Percentiles rank a stretch among this genome's conserved stretches.
phyloP scores from a whole-genome alignment of 2,113 vertebrate genomes.

The Herpetotheres cachinnans region DNA sequence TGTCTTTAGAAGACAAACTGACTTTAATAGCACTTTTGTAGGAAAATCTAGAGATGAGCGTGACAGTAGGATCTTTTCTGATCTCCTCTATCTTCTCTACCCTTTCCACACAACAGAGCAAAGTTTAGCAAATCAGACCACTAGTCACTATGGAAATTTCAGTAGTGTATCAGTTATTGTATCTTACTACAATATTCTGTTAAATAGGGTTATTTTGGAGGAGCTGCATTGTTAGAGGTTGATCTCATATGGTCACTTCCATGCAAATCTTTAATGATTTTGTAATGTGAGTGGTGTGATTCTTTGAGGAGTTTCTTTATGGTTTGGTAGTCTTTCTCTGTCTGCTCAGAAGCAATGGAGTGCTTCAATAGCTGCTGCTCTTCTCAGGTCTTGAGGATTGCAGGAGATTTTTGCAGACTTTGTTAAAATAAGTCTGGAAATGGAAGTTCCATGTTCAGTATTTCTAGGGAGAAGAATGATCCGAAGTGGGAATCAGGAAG shows the following conservation, averaged over 20 bases:
- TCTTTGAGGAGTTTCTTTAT: not conserved
- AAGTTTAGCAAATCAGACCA: not conserved
- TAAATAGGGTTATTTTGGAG: not conserved
- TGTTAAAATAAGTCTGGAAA: not conserved
- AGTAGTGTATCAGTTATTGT: accelerated
- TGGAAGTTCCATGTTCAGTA: not conserved
- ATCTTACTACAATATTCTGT: not conserved
- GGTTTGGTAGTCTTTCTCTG: not conserved
- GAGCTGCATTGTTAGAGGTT: not conserved
- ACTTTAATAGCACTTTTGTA: not conserved
- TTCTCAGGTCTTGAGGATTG: not conserved
- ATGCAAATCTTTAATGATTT: not conserved
- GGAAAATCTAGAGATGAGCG: not conserved
- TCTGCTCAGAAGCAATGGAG: not conserved
- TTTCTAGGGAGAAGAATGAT: not conserved
- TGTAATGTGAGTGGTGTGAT: not conserved
- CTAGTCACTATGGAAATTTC: not conserved
- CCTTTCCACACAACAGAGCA: not conserved
- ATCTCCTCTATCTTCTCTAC: not conserved
- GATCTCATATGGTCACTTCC: not conserved
- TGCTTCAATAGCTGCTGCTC: not conserved
- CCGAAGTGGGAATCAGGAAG: not conserved
- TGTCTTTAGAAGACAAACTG: not conserved
- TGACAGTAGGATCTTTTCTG: not conserved
- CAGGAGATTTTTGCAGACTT: not conserved